phyloP scores from a whole-genome alignment of 2,113 vertebrate species.

The Bolborhynchus lineola region DNA sequence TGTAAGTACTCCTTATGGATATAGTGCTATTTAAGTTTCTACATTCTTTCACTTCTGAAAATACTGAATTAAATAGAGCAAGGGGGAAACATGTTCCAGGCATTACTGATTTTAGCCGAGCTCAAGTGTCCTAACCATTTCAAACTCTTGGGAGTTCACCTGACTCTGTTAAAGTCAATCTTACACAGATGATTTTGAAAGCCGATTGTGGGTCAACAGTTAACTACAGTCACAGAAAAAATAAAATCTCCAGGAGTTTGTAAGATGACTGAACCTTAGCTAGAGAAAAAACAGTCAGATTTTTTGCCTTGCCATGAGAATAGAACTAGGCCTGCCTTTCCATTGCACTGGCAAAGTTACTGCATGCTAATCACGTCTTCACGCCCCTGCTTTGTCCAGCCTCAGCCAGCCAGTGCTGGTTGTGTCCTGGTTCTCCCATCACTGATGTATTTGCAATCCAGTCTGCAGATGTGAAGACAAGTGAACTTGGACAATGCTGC shows the following conservation, averaged over 20 bases:
- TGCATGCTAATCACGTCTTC: not conserved
- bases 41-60: not conserved
- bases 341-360: not conserved
- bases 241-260: not conserved
- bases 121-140: not conserved
- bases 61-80: not conserved
- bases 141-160: not conserved
- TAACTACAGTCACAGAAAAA: not conserved
- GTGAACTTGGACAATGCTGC: not conserved
- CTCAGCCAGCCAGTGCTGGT: not conserved
- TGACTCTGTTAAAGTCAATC: not conserved
- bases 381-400: not conserved
- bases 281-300: not conserved
- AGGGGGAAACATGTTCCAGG: not conserved
- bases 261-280: not conserved
- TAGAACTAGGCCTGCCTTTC: accelerated
- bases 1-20: not conserved
- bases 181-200: not conserved
- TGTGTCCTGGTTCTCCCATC: not conserved
- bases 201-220: not conserved
- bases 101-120: not conserved
- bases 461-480: not conserved
- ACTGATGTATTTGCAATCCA: not conserved
- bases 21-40: not conserved
- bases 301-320: not conserved